Conservation (phyloP, 2,113 vertebrate genomes). For the Phocoena sinus region DNA sequence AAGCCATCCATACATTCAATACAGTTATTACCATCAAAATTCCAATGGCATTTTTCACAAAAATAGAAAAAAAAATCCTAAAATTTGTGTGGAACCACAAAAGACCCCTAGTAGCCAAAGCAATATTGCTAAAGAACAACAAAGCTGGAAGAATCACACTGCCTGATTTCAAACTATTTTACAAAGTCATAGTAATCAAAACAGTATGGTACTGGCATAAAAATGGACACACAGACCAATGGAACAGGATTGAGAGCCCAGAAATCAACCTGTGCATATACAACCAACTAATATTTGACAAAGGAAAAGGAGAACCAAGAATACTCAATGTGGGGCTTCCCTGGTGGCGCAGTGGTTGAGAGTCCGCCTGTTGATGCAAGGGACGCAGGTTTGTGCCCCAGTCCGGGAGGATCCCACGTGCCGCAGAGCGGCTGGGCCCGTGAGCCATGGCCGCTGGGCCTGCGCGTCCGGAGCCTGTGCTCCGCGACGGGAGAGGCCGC, state of each 20-base stretch:
- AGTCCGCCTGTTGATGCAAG: too few relatives aligned
- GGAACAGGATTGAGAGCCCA: neutral
- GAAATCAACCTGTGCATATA: neutral
- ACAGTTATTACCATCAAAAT: neutral
- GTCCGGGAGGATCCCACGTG: too few relatives aligned
- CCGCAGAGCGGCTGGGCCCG: too few relatives aligned
- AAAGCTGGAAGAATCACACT: neutral
- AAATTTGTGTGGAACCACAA: neutral
- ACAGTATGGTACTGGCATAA: neutral
- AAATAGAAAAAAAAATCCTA: neutral
- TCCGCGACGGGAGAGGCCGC: too few relatives aligned
- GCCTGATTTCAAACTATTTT: neutral
- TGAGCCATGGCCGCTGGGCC: too few relatives aligned
- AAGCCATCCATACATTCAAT: neutral
- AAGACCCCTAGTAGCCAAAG: neutral
- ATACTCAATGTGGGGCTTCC: neutral
- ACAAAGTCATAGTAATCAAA: neutral
- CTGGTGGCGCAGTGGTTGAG: too few relatives aligned
- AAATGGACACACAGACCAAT: neutral
- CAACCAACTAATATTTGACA: neutral
- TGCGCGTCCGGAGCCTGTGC: too few relatives aligned
- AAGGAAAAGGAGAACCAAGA: neutral
- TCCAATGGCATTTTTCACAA: neutral
- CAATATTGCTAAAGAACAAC: neutral
- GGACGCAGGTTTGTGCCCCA: too few relatives aligned